phyloP scores from a whole-genome alignment of 2,797 vertebrate genomes.

The Anableps anableps region DNA sequence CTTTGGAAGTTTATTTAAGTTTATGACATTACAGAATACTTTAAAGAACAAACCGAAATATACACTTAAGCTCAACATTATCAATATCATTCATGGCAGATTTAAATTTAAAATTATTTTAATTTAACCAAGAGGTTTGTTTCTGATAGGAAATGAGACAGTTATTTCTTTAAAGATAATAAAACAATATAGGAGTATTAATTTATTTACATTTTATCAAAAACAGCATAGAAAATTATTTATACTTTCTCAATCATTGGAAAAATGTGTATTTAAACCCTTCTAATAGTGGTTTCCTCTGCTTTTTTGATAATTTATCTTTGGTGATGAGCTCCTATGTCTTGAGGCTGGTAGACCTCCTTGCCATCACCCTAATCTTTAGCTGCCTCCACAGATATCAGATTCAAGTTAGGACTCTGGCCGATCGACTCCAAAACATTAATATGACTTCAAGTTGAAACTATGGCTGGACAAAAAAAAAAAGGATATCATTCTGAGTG shows the following conservation, averaged over 20 bases:
- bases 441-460: background rate
- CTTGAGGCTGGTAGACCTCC: background rate
- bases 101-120: background rate
- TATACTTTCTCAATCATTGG: background rate
- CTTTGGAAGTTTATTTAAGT: background rate
- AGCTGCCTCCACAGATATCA: background rate
- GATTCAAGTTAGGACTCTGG: background rate
- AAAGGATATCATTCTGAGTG: conserved; percentile 90
- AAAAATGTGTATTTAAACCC: background rate
- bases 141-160: background rate
- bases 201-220: background rate
- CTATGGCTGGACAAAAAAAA: background rate
- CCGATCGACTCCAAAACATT: background rate
- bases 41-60: background rate
- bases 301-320: background rate
- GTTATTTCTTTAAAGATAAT: background rate
- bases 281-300: background rate
- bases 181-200: background rate
- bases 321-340: background rate
- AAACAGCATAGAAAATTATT: background rate
- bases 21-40: background rate
- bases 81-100: background rate
- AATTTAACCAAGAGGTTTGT: background rate
- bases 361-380: background rate
- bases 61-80: background rate